phyloP scores from a whole-genome alignment of 2,888 invertebrate genomes.

The Blastobasis lacticolella region DNA sequence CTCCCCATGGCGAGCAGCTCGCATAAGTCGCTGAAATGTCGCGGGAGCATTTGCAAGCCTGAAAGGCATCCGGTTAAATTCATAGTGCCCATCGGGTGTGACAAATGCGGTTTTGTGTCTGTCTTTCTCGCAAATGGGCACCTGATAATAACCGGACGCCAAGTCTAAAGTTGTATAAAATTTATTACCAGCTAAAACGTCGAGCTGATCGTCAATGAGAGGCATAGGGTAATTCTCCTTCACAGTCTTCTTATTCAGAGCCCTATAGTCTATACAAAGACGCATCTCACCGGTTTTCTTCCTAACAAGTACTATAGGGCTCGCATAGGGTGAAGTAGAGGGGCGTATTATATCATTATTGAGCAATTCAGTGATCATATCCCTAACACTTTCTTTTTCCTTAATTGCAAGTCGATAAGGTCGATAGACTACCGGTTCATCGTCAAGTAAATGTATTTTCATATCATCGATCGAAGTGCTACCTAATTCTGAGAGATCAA shows the following conservation, averaged over 20 bases:
- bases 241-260: conserved; percentile 10
- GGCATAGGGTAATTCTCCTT: conserved; percentile 15
- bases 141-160: conserved; percentile 9
- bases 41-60: conserved; percentile 21
- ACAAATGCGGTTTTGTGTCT: conserved; percentile 9
- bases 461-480: background rate
- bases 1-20: background rate
- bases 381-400: conserved; percentile 7
- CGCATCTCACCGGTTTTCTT: conserved; percentile 2
- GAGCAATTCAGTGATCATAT: conserved; percentile 6
- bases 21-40: conserved; percentile 23
- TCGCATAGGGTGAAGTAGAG: conserved; percentile 1
- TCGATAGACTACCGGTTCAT: too few species aligned
- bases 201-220: conserved; percentile 15
- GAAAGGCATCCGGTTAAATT: conserved; percentile 11
- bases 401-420: conserved; percentile 8
- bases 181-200: conserved; percentile 4
- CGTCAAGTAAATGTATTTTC: too few species aligned
- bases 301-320: background rate
- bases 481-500: background rate
- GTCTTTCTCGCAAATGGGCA: conserved; percentile 15
- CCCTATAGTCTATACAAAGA: conserved; percentile 5
- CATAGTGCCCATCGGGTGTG: conserved; percentile 7
- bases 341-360: conserved; percentile 4
- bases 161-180: conserved; percentile 1